These are phyloP conservation scores for Sturnus vulgaris DNA, from an alignment of 2,113 vertebrate genomes.

Conservation along the genomic window DNA sequence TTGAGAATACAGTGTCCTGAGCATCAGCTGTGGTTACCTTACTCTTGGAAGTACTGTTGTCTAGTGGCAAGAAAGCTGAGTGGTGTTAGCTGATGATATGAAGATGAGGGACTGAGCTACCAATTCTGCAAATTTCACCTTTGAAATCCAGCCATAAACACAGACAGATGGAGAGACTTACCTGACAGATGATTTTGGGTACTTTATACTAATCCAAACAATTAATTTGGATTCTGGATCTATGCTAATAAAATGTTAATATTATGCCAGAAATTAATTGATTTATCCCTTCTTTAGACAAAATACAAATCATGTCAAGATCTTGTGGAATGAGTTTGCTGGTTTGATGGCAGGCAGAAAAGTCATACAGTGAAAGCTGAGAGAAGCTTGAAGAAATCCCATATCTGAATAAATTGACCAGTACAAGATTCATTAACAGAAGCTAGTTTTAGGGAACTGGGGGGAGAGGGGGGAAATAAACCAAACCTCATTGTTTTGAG, in stretches of 20 bases:
- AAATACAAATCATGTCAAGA: background rate
- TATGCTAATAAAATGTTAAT: background rate
- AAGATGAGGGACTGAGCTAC: background rate
- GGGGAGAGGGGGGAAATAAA: background rate
- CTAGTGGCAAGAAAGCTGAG: background rate
- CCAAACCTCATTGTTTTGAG: background rate
- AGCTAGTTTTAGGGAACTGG: background rate
- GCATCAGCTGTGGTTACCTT: background rate
- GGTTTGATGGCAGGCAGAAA: background rate
- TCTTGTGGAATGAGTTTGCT: background rate
- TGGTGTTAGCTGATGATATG: background rate
- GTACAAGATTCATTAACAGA: background rate
- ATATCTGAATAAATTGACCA: background rate
- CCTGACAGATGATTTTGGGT: background rate
- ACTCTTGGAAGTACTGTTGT: background rate
- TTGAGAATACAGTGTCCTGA: background rate
- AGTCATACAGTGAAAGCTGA: background rate
- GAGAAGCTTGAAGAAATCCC: background rate
- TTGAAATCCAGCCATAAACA: background rate
- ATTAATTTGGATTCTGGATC: background rate
- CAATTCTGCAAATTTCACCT: background rate
- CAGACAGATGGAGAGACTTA: background rate
- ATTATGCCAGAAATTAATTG: background rate
- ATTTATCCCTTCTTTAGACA: background rate
- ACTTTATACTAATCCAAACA: background rate